phyloP scores from a whole-genome alignment of 2,113 vertebrate species.

The Pangasianodon hypophthalmus region DNA sequence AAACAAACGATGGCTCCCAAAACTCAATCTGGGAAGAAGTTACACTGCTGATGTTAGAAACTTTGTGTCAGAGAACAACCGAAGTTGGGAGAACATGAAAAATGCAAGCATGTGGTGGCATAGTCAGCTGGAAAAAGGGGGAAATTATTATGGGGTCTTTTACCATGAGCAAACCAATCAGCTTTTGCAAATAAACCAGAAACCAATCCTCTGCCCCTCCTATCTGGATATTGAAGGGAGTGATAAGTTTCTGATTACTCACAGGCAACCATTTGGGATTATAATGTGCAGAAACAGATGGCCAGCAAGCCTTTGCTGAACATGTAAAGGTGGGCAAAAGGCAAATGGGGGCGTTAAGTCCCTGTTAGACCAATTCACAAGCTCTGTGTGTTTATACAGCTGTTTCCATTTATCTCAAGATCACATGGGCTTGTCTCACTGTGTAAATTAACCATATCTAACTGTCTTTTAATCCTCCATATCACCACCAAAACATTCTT shows the following conservation, averaged over 20 bases:
- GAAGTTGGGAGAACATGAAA: slow-evolving; percentile 28
- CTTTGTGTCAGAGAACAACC: slow-evolving; percentile 29
- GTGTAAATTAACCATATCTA: slow-evolving; percentile 54
- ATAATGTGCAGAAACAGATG: slow-evolving; percentile 37
- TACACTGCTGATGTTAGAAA: slow-evolving; percentile 56
- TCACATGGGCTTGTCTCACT: slow-evolving; percentile 53
- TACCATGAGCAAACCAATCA: slow-evolving; percentile 1
- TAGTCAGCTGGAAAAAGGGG: neutral
- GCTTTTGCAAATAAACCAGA: slow-evolving; percentile 22
- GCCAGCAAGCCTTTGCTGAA: slow-evolving; percentile 35
- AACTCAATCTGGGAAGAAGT: slow-evolving; percentile 46
- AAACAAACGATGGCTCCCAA: slow-evolving; percentile 51
- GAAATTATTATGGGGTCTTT: neutral
- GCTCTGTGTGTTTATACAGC: slow-evolving; percentile 66
- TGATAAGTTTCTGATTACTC: slow-evolving; percentile 13
- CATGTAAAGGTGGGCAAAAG: slow-evolving; percentile 32
- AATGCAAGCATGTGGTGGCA: slow-evolving; percentile 9
- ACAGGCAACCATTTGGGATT: slow-evolving; percentile 40
- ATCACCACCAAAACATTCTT: neutral
- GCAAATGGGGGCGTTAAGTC: slow-evolving; percentile 19
- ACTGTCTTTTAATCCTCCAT: slow-evolving; percentile 52
- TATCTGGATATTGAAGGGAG: neutral
- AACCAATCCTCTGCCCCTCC: neutral
- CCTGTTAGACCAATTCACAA: slow-evolving; percentile 25
- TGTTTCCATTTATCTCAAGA: slow-evolving; percentile 61